A percentile compares a stretch with the other conserved stretches of the same genome.
phyloP scores from a whole-genome alignment of 2,888 invertebrate species.

The Drosophila anomalipes region DNA sequence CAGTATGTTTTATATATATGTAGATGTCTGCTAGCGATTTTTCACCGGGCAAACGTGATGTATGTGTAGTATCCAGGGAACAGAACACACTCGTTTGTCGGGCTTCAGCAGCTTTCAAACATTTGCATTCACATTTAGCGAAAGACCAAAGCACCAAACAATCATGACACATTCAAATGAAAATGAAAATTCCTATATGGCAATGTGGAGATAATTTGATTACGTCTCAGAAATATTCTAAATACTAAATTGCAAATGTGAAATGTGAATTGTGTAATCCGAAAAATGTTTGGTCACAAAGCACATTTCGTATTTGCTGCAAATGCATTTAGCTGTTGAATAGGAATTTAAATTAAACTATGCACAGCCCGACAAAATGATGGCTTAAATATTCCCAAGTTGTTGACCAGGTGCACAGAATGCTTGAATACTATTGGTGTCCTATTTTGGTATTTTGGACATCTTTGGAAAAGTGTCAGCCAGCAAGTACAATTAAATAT shows the following conservation, averaged over 20 bases:
- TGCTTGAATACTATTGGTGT: neutral
- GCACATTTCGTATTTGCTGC: slow-evolving; percentile 21
- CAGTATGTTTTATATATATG: neutral
- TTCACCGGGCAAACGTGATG: slow-evolving; percentile 13
- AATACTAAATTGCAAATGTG: slow-evolving; percentile 30
- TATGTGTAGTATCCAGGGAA: slow-evolving; percentile 24
- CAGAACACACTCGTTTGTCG: slow-evolving; percentile 12
- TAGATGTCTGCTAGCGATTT: neutral
- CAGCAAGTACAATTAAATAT: slow-evolving; percentile 73
- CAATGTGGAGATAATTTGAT: slow-evolving; percentile 46
- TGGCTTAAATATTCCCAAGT: slow-evolving; percentile 57
- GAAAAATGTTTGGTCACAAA: slow-evolving; percentile 35
- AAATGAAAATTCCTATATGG: slow-evolving; percentile 27
- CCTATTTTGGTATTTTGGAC: slow-evolving; percentile 29
- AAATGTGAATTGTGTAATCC: slow-evolving; percentile 25
- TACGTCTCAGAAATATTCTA: slow-evolving; percentile 26
- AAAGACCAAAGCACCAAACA: slow-evolving; percentile 17
- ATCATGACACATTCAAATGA: slow-evolving; percentile 51
- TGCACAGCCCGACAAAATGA: slow-evolving; percentile 55
- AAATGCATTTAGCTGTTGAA: slow-evolving; percentile 53
- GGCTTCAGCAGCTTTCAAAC: slow-evolving; percentile 14
- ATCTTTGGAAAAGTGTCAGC: slow-evolving; percentile 46
- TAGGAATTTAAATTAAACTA: slow-evolving; percentile 73
- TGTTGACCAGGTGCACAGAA: slow-evolving; percentile 27
- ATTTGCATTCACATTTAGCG: slow-evolving; percentile 15